A percentile compares a stretch with the other conserved stretches of the same genome.
phyloP scores from a whole-genome alignment of 2,113 vertebrate species.

The Hydropotes inermis region DNA sequence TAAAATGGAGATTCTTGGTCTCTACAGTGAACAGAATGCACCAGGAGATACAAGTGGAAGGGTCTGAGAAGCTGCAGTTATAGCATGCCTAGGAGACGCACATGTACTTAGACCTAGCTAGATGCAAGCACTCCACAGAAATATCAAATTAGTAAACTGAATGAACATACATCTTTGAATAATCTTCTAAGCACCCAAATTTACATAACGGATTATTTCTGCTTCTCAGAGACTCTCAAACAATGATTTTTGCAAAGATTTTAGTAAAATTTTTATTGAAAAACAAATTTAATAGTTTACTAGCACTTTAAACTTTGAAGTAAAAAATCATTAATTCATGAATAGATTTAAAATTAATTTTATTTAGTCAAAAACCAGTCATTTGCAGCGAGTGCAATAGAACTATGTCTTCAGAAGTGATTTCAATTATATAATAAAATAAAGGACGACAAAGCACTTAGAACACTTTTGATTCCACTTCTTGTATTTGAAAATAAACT shows the following conservation, averaged over 20 bases:
- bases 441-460: background rate
- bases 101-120: background rate
- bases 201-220: background rate
- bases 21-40: background rate
- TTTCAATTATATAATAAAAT: background rate
- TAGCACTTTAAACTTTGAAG: background rate
- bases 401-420: conserved; percentile 4
- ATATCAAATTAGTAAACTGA: background rate
- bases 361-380: background rate
- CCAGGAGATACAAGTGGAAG: background rate
- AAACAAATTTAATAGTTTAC: background rate
- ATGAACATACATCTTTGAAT: background rate
- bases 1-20: background rate
- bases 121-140: background rate
- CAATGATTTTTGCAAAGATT: background rate
- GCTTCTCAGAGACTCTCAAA: conserved; percentile 6
- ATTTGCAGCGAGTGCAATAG: background rate
- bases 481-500: background rate
- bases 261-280: background rate
- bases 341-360: background rate
- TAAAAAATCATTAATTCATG: background rate
- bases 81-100: background rate
- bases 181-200: background rate
- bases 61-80: background rate
- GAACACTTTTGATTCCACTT: background rate